A percentile compares a stretch with the other conserved stretches of the same genome.
Conservation (phyloP, 2,888 invertebrate genomes). For the Trachelus troglodyta region DNA sequence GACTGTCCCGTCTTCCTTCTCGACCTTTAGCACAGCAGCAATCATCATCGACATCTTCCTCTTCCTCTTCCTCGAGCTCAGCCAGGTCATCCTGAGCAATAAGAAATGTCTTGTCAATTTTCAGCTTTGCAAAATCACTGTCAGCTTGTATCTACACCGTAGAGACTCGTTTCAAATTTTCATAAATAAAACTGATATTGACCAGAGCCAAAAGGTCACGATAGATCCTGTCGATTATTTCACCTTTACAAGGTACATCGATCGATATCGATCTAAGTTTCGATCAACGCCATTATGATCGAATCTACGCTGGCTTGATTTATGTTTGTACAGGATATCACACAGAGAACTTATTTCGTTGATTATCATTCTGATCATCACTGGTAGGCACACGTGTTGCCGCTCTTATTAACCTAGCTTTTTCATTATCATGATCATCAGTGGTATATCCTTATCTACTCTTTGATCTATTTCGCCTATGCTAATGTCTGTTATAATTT, state of each 20-base stretch:
- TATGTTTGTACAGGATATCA: neutral
- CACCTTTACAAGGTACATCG: neutral
- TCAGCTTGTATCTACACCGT: neutral
- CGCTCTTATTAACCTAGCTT: neutral
- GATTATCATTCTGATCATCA: neutral
- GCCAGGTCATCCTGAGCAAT: neutral
- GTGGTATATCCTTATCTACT: neutral
- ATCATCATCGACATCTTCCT: neutral
- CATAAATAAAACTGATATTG: neutral
- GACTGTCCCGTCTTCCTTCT: neutral
- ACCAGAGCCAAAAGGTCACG: neutral
- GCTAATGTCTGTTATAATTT: neutral
- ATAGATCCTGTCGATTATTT: neutral
- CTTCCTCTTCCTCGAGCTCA: neutral
- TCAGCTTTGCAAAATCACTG: neutral
- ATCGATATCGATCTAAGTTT: neutral
- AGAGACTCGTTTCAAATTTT: neutral
- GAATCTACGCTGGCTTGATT: neutral
- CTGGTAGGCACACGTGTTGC: neutral
- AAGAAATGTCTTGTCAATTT: neutral
- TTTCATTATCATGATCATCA: neutral
- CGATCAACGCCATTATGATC: neutral
- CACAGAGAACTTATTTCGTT: neutral
- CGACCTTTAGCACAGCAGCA: neutral
- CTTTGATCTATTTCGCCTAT: neutral